A percentile compares a stretch with the other conserved stretches of the same genome.
Conservation (phyloP, 2,113 vertebrate species). For the Nothoprocta perdicaria region DNA sequence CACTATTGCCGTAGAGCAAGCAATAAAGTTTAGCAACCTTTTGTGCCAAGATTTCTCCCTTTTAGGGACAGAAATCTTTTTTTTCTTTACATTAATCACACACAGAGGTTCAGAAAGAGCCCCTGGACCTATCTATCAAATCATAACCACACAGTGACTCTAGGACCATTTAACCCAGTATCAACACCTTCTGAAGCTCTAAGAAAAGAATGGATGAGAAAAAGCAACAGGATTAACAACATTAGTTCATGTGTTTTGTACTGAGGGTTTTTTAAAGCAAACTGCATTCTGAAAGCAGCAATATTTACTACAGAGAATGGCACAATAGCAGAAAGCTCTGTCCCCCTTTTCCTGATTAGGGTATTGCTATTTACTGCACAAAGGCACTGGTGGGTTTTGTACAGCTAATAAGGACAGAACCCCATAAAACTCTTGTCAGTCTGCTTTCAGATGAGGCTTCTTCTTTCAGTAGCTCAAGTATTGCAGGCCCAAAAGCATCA, state of each 20-base stretch:
- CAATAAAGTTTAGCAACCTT: neutral
- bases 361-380: neutral
- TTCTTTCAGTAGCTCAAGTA: neutral
- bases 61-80: neutral
- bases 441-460: neutral
- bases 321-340: neutral
- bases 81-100: conserved; percentile 31
- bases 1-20: neutral
- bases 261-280: neutral
- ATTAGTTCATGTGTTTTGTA: neutral
- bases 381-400: neutral
- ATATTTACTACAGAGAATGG: neutral
- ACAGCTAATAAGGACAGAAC: neutral
- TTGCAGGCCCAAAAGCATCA: neutral
- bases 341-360: neutral
- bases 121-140: neutral
- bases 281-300: neutral
- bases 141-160: neutral
- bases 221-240: neutral
- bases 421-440: neutral
- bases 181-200: neutral
- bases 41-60: neutral
- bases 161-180: neutral
- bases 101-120: conserved; percentile 26
- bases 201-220: neutral